Base-by-base conservation (phyloP, 2,797 vertebrate genomes). In the Arnoldichthys spilopterus region DNA sequence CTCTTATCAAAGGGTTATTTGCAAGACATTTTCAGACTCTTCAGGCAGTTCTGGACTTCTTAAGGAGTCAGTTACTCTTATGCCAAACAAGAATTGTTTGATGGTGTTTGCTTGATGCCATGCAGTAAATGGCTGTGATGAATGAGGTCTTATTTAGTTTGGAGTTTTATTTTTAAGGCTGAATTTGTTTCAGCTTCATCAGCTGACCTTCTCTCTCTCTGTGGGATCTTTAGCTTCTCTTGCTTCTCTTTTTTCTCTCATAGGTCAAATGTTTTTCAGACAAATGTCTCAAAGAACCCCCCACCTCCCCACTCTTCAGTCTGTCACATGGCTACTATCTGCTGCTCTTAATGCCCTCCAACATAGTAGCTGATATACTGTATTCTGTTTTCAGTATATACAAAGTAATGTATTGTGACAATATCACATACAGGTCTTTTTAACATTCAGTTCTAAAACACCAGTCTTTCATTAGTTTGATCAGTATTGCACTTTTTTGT, bases 241-340 rank as follows among this genome's bases (percentile, higher is more conserved):
- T 68, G 37, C 70, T 71, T 66, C 83, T 84, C n/a, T 9, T 85
- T n/a, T n/a, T n/a, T n/a, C n/a, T 82, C 81, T 68, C 49, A 51
- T 3, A 86, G 83, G 84, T 37, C 43, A 45, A 45, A 13, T 45
- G 43, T 45, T 45, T 45, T 12, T 45, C 43, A 45, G 43, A 11
- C 43, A 11, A 11, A 12, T 45, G 43, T 45, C 8, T 45, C 43
- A 45, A 11, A 37, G 34, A 8, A 37, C 4, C 72, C 30, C 13
- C n/a, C n/a, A n/a, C n/a, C n/a, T n/a, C n/a, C n/a, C 47, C 54
- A 5, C 79, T 51, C 67, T 30, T 43, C 47, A 2, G 37, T 79
- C 5, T 77, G 22, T 43, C 72, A 59, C 53, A n/a, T 47, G 11
- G 53, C 26, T 54, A 30, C 4, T 53, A 15, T 24, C 18, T 72